Evolutionary conservation across 2,888 invertebrate species (phyloP), one percentile per base, ranked within the genome.

Genomic region (Mamestra brassicae): DNA sequence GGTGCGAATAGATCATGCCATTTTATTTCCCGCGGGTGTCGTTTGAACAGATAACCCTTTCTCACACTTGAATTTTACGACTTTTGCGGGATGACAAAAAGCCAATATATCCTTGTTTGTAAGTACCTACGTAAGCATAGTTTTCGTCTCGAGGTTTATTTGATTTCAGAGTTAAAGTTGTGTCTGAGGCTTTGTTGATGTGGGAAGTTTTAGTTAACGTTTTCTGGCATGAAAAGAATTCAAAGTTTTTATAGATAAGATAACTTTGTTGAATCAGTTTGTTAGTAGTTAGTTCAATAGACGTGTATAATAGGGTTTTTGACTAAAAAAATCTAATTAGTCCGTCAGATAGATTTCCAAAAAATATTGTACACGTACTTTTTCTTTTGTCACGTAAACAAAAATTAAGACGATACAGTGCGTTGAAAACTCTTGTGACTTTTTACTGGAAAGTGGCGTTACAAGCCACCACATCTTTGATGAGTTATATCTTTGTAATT

Each of bases 21-120:
- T 73, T 81, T 78, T 81, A 80, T 80, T 78, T 82, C 80, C 82
- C 80, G 65, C 57, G 78, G 69, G 80, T 38, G 69, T 82, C 80
- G 80, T 80, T 81, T 62, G 73, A 73, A 17, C 78, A 73, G 82
- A 82, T 73, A 80, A 80, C 80, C 80, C 82, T 80, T 73, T 81
- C 78, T 62, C 66, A 42, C 80, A 78, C 69, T 78, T 78, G 58
- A 78, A 82, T 78, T 80, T 80, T 82, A 80, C 73, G 80, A 69
- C 73, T 52, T 81, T 42, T 58, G 82, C n/a, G 69, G 71, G 69
- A 66, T 80, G 82, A 80, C 80, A 80, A 73, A 73, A 73, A 67
- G 64, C 81, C 82, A 54, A 81, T 80, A 77, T 61, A 80, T 81
- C 72, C 55, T 68, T 80, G 80, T 78, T 78, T 81, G 71, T 38